Evolutionary conservation across 2,888 invertebrate species (phyloP).

Genomic region (Boloria euphrosyne): DNA sequence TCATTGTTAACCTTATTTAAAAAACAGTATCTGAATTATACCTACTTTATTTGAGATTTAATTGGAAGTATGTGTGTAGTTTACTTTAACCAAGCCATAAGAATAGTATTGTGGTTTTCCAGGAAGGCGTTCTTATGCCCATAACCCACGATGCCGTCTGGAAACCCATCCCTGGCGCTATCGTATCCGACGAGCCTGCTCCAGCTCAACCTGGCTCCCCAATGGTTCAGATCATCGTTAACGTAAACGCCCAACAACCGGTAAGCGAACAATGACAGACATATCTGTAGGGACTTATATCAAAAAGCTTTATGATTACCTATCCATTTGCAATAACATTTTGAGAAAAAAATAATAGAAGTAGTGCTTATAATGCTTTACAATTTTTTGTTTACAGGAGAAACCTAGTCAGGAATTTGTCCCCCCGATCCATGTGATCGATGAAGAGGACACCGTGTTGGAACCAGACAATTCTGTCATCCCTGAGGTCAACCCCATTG

Average conservation of each 20-base stretch:
- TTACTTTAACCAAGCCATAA: too few species aligned
- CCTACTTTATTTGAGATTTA: not conserved
- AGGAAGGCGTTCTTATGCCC: slow-evolving; percentile 48
- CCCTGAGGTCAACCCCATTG: slow-evolving; percentile 11
- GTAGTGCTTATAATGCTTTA: not conserved
- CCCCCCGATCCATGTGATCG: slow-evolving; percentile 3
- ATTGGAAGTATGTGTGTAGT: too few species aligned
- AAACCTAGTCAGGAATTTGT: not conserved
- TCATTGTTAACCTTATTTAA: not conserved
- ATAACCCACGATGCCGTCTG: slow-evolving; percentile 44
- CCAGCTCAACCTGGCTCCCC: slow-evolving; percentile 45
- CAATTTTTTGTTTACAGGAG: not conserved
- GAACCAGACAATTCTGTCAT: not conserved
- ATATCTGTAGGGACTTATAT: too few species aligned
- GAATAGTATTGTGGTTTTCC: slow-evolving; percentile 25
- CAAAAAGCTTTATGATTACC: too few species aligned
- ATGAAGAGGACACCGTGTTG: not conserved
- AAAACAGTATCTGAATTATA: not conserved
- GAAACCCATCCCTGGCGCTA: slow-evolving; percentile 49
- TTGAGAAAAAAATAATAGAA: not conserved
- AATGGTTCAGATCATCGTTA: slow-evolving; percentile 59
- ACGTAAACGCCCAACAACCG: slow-evolving; percentile 48
- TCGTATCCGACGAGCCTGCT: slow-evolving; percentile 38
- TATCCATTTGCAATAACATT: not conserved
- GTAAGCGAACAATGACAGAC: slow-evolving; percentile 28